Evolutionary conservation across 2,888 invertebrate species (phyloP), one percentile per base, ranked within the genome.

Genomic region (Heteropelma amictum): DNA sequence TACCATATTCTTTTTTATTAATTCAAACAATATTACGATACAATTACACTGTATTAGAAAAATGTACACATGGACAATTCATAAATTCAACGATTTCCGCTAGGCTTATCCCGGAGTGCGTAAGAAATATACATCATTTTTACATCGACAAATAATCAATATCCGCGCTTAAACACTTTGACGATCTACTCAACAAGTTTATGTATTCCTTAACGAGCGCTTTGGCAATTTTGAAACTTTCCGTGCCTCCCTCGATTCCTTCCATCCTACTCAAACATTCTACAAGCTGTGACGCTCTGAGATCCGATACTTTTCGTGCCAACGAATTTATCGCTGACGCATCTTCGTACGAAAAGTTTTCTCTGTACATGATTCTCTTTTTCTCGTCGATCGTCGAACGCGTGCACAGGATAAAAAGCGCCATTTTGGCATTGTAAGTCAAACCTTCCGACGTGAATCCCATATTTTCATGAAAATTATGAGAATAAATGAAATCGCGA

Each of bases 351-450:
- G 78, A 72, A 69, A 87, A 82, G 10, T 79, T 63, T 51, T 77
- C 68, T 0, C 76, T 75, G 70, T 85, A 89, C 53, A 89, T 81
- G 76, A 83, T 86, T 30, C 78, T 70, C 49, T 80, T 84, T 84
- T 83, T 84, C 23, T 72, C 14, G 49, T 83, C 70, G 23, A 58
- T 77, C 28, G 33, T 33, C 30, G 71, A 79, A 28, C 80, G 76
- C 14, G 83, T 80, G 51, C 70, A 82, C n/a, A 77, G 58, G 63
- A 88, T 71, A 53, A 84, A 85, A 40, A 87, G 78, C 28, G 80
- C 77, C 64, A 81, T 82, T 69, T 79, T 90, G 42, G 95, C 91
- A 89, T 93, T 93, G 84, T 94, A 94, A 82, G 94, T 95, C 60
- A 93, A 86, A 19, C 94, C 94, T 79, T 91, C 89, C 4, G 86